Evolutionary conservation across 1,140 invertebrate genomes (phyloP), one percentile per base, ranked within the genome.

Genomic region (Probaryconus sp.): DNA sequence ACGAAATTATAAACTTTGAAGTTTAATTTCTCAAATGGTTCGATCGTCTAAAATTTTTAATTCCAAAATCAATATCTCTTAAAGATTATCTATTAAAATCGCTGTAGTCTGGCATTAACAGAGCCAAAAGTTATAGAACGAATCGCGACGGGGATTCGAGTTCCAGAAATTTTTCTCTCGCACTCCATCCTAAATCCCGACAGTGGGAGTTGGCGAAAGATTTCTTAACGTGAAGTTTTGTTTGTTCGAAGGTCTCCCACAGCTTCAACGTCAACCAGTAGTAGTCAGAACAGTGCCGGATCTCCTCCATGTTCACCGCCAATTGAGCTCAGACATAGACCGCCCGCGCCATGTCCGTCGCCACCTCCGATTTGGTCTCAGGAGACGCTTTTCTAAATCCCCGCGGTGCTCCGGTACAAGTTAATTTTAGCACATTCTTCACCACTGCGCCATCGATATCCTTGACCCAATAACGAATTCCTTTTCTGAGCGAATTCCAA

Each of bases 241-340:
- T 73, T 48, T 74, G 42, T 68, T 68, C 7, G 7, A 63, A 79
- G 79, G 69, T 80, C 79, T 64, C 74, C 81, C 65, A 48, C 73
- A 63, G 69, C 76, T 24, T 85, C 84, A 35, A 80, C 80, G 64
- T 84, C 82, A 53, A 85, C 82, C 42, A 85, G 81, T 78, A 85
- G 79, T 73, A 87, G 82, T 65, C 82, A 80, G 28, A 83, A 79
- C 72, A 85, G 83, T 73, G 48, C 58, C 48, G 78, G 38, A 56
- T 81, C 85, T 42, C 80, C 83, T 63, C 82, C 82, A 56, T 79
- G 78, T 78, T 81, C 82, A 63, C 74, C 81, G 71, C 80, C 79
- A 40, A 85, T 87, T 72, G 85, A 87, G 58, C 77, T 87, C 31
- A 84, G 79, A 65, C 83, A 86, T 28, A 79, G 80, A 77, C 83